Evolutionary conservation across 1,140 invertebrate species (phyloP).

Genomic region (Lutraria rhynchaena): DNA sequence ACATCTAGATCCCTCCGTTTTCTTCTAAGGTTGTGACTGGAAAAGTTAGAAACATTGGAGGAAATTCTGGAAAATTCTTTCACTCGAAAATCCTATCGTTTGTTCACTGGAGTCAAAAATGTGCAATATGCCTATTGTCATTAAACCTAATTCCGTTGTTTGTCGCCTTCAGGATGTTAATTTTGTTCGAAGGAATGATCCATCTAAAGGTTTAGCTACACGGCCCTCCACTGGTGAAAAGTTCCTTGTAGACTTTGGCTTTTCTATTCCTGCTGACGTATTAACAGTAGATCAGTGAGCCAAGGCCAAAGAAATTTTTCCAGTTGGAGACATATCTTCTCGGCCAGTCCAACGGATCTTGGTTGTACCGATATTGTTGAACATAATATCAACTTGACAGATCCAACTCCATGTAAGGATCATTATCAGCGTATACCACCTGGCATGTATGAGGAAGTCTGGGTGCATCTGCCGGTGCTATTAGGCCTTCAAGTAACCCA

Average conservation of each 20-base stretch:
- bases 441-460: conserved; percentile 70
- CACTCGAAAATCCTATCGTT: neutral
- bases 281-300: neutral
- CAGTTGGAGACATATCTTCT: conserved; percentile 33
- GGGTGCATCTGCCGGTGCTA: conserved; percentile 28
- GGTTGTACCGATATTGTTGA: conserved; percentile 49
- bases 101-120: neutral
- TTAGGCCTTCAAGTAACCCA: conserved; percentile 8
- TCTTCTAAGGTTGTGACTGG: no score
- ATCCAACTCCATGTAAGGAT: conserved; percentile 35
- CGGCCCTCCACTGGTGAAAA: neutral
- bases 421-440: conserved; percentile 75
- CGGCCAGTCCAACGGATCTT: conserved; percentile 24
- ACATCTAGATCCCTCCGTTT: no score
- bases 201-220: neutral
- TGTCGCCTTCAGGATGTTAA: conserved; percentile 19
- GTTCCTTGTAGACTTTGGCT: conserved; percentile 9
- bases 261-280: neutral
- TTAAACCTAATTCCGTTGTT: neutral
- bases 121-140: conserved; percentile 4
- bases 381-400: conserved; percentile 36
- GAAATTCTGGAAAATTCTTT: neutral
- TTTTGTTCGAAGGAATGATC: neutral
- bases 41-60: conserved; percentile 7
- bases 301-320: neutral